Percentiles rank a stretch among this genome's conserved stretches.
Evolutionary conservation across 2,888 invertebrate genomes (phyloP).

Genomic region (Rhagium mordax): DNA sequence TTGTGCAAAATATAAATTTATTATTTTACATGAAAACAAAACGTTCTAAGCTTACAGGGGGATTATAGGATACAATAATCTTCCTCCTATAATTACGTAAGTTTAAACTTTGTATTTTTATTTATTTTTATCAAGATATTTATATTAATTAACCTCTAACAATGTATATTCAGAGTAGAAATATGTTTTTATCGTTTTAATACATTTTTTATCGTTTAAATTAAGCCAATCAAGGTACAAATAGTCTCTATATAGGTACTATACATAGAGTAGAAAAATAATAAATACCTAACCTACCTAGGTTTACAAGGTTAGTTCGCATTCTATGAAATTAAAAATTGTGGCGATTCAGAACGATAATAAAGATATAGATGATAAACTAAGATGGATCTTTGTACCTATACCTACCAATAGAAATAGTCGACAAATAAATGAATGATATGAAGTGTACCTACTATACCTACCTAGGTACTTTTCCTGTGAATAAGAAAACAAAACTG

Average conservation of each 20-base stretch:
- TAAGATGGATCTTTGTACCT: no score
- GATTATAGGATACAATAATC: not conserved
- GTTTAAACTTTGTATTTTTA: not conserved
- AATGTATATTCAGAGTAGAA: no score
- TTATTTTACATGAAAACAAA: not conserved
- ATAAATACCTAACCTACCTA: not conserved
- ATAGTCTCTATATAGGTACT: no score
- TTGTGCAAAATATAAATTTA: not conserved
- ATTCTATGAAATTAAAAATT: not conserved
- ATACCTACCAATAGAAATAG: no score
- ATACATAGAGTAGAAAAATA: no score
- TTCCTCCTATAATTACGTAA: not conserved
- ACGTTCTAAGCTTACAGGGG: not conserved
- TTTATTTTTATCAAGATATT: not conserved
- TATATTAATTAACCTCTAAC: not conserved
- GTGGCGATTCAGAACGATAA: not conserved
- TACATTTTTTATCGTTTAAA: constrained; percentile 5
- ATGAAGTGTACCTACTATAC: not conserved
- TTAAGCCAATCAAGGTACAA: not conserved
- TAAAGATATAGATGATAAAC: not conserved
- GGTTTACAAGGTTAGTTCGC: not conserved
- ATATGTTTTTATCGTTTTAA: no score
- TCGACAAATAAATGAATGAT: not conserved
- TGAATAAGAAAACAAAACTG: no score
- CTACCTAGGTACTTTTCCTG: no score